phyloP scores from a whole-genome alignment of 2,888 invertebrate species.

The Apodemia hepburni region DNA sequence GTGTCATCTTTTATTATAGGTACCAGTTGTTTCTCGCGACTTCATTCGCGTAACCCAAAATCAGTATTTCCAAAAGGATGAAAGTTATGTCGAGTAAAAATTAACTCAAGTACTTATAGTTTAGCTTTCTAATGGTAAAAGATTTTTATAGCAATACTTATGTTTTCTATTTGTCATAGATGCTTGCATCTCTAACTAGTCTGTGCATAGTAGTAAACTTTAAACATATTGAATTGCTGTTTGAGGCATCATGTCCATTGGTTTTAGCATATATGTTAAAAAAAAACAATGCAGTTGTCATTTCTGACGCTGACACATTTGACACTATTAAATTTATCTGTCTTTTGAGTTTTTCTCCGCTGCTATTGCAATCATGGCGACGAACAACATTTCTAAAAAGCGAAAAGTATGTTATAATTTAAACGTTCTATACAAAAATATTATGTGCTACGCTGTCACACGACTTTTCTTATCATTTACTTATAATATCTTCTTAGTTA shows the following conservation, averaged over 20 bases:
- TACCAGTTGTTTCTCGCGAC: too few species aligned
- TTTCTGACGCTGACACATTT: conserved; percentile 45
- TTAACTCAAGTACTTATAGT: too few species aligned
- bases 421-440: conserved; percentile 43
- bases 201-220: too few species aligned
- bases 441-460: conserved; percentile 25
- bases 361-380: conserved; percentile 74
- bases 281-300: not conserved
- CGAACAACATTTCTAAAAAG: conserved; percentile 76
- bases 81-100: too few species aligned
- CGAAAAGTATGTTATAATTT: conserved; percentile 69
- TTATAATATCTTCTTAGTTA: conserved; percentile 32
- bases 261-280: not conserved
- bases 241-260: not conserved
- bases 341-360: conserved; percentile 57
- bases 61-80: too few species aligned
- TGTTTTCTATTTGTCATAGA: too few species aligned
- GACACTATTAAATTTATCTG: conserved; percentile 33
- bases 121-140: too few species aligned
- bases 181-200: too few species aligned
- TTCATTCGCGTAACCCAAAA: too few species aligned
- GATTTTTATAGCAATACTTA: too few species aligned
- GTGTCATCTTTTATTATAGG: too few species aligned
- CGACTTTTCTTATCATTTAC: conserved; percentile 28
- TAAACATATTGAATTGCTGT: too few species aligned